Evolutionary conservation across 2,888 invertebrate species (phyloP).

Genomic region (Eupelmus urozonus): DNA sequence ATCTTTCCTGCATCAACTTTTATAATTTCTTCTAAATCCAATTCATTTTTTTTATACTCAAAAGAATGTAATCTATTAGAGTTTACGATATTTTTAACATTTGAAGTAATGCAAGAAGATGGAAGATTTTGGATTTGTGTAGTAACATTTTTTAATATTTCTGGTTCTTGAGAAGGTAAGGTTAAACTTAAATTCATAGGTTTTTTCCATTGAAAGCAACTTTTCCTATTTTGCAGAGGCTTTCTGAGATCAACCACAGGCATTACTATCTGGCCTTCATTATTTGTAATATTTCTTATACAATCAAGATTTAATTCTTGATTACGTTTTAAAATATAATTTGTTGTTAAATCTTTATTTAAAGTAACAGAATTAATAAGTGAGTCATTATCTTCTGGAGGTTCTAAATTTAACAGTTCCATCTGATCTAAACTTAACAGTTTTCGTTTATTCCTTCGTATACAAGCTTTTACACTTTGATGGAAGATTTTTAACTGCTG

Average conservation of each 20-base stretch:
- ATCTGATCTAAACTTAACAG: slow-evolving; percentile 13
- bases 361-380: background rate
- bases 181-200: too few species aligned
- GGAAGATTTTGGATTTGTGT: background rate
- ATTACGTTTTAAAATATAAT: background rate
- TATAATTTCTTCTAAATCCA: slow-evolving; percentile 1
- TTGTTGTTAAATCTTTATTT: background rate
- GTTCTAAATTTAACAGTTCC: background rate
- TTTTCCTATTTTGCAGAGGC: background rate
- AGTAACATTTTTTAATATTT: background rate
- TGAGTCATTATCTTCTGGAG: slow-evolving; percentile 5
- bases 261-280: too few species aligned
- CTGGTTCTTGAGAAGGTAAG: background rate
- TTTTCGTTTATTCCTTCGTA: slow-evolving; percentile 75
- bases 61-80: background rate
- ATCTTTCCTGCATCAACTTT: slow-evolving; percentile 11
- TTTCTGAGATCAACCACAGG: too few species aligned
- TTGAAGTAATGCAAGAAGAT: background rate
- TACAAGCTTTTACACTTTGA: slow-evolving; percentile 80
- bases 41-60: background rate
- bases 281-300: too few species aligned
- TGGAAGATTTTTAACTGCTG: slow-evolving; percentile 80
- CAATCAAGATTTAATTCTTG: too few species aligned
- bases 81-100: slow-evolving; percentile 7
- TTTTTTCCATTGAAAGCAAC: background rate